Conservation (phyloP, 1,140 invertebrate species). For the Trichogramma pretiosum region DNA sequence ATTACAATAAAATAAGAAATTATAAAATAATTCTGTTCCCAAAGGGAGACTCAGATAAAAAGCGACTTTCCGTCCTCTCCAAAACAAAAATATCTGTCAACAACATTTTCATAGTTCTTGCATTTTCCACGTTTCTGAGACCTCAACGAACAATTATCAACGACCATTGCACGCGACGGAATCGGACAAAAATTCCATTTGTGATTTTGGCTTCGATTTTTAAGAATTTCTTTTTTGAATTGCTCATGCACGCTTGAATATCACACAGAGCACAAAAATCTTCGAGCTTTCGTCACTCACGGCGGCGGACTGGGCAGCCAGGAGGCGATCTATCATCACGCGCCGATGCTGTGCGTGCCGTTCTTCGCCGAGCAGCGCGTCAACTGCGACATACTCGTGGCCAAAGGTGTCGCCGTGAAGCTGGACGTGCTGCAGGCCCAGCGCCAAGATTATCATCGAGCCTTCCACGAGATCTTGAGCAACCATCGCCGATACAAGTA, state of each 20-base stretch:
- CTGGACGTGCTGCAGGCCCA: conserved; percentile 35
- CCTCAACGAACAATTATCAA: no score
- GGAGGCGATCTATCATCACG: conserved; percentile 61
- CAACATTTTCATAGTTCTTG: neutral
- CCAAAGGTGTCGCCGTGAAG: conserved; percentile 23
- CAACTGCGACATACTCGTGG: conserved; percentile 33
- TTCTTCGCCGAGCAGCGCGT: conserved; percentile 59
- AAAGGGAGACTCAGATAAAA: no score
- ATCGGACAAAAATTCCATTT: neutral
- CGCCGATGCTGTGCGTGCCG: conserved; percentile 62
- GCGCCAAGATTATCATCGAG: conserved; percentile 25
- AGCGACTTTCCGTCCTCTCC: no score
- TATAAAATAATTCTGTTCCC: no score
- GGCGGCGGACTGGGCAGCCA: conserved; percentile 60
- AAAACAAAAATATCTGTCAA: no score
- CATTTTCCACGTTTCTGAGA: neutral
- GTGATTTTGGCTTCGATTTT: neutral
- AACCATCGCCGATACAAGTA: no score
- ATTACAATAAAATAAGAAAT: no score
- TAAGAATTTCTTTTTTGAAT: conserved; percentile 4
- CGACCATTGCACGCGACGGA: conserved; percentile 2
- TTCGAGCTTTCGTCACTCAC: conserved; percentile 59
- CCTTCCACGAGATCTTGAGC: conserved; percentile 33
- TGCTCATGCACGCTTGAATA: conserved; percentile 17
- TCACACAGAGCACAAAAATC: conserved; percentile 62